A percentile compares a stretch with the other conserved stretches of the same genome.
phyloP scores from a whole-genome alignment of 2,888 invertebrate species.

The Plemyria rubiginata region DNA sequence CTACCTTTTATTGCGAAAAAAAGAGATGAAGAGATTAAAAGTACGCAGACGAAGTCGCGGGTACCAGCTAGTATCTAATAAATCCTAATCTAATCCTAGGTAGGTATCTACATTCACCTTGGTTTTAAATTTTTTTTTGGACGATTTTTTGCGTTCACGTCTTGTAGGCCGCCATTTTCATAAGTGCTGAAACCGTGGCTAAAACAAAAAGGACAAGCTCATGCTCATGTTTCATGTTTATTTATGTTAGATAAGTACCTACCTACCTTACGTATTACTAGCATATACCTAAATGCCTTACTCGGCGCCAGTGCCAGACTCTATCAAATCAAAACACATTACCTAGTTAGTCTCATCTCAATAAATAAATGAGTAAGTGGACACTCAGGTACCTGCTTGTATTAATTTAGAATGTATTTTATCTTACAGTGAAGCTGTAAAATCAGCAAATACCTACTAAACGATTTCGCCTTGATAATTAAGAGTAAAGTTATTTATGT shows the following conservation, averaged over 20 bases:
- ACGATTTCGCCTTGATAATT: conserved; percentile 48
- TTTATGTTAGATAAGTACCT: neutral
- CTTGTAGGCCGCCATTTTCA: too few species aligned
- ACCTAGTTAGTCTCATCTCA: conserved; percentile 43
- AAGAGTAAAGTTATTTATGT: conserved; percentile 46
- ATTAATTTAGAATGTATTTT: conserved; percentile 36
- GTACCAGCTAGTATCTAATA: too few species aligned
- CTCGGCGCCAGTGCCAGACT: conserved; percentile 36
- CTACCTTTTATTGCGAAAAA: too few species aligned
- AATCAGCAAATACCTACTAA: conserved; percentile 37
- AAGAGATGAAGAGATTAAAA: too few species aligned
- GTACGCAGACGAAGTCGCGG: too few species aligned
- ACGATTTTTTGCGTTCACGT: too few species aligned
- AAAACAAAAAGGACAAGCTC: too few species aligned
- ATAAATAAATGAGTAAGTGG: conserved; percentile 31
- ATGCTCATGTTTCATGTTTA: neutral
- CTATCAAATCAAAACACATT: conserved; percentile 36
- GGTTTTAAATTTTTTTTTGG: too few species aligned
- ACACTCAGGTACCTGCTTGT: conserved; percentile 9
- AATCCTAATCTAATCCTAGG: too few species aligned
- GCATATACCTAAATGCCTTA: conserved; percentile 38
- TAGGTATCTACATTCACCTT: too few species aligned
- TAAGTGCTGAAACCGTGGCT: too few species aligned
- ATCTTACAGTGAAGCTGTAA: conserved; percentile 26
- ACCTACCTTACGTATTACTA: neutral